Base-by-base conservation (phyloP, 2,888 invertebrate species). In the Piscicola geometra region DNA sequence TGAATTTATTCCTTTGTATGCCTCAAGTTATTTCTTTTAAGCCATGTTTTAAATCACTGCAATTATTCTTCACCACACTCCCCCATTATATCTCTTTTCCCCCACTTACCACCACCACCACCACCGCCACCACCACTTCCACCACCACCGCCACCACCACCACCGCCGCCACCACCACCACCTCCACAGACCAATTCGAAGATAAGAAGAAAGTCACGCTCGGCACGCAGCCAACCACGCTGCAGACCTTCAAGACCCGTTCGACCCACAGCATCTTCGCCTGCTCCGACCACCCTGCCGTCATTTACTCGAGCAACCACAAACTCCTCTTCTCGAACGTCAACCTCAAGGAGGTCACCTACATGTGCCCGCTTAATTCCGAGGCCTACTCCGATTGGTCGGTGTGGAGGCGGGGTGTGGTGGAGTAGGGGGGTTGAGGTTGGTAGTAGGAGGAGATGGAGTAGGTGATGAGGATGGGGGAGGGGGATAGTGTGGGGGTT, bases 281-380 rank as follows among this genome's bases (percentile, higher is more conserved):
- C 32, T 99, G 99, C 86, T 97, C 96, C 0, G 98, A 99, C 86
- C 89, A 98, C 71, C 98, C 98, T 0, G 97, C 98, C 0, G 98
- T 99, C 21, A 97, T 99, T 81, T 99, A 98, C 87, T 97, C 96
- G 71, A 95, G 95, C n/a, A 97, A 97, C 87, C 94, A 96, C 85
- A 97, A 97, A 86, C 89, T 97, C 47, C 96, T 97, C 1, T 97
- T 97, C 87, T 96, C 96, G n/a, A 98, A 97, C 86, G 97, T 96
- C 0, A 96, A 88, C 81, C 80, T 88, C 76, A 85, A 85, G 77
- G 85, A 87, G 79, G 87, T 99, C 0, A 93, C 93, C 82, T 95
- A 97, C 83, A 98, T 99, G 95, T 98, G 98, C 86, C 94, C 95
- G 0, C 87, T 99, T 30, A 95, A 98, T 86, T 93, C 98, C 0